Evolutionary conservation across 2,113 vertebrate genomes (phyloP).

Genomic region (Ornithorhynchus anatinus): DNA sequence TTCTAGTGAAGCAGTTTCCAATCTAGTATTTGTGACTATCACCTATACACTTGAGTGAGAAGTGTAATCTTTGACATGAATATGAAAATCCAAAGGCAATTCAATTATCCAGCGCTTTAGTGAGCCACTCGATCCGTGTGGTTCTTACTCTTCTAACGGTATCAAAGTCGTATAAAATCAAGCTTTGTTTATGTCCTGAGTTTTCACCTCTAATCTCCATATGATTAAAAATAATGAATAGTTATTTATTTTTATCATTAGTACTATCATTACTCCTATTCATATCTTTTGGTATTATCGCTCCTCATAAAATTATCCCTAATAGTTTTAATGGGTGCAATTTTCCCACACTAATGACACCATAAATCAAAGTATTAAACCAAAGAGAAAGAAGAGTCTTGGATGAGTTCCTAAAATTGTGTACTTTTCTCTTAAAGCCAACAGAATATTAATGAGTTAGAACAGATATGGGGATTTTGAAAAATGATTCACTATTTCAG

Average conservation of each 20-base stretch:
- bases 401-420: not conserved
- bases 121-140: conserved; percentile 16
- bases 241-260: conserved; percentile 58
- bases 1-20: too few species aligned
- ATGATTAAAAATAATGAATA: conserved; percentile 61
- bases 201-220: conserved; percentile 53
- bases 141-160: conserved; percentile 9
- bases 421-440: not conserved
- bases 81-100: not conserved
- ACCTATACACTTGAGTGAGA: too few species aligned
- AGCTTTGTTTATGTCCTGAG: conserved; percentile 62
- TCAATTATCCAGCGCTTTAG: not conserved
- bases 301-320: conserved; percentile 57
- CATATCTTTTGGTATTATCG: conserved; percentile 53
- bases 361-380: conserved; percentile 59
- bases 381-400: conserved; percentile 31
- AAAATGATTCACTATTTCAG: not conserved
- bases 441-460: conserved; percentile 2
- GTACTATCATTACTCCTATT: conserved; percentile 53
- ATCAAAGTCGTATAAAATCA: conserved; percentile 28
- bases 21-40: too few species aligned
- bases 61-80: not conserved
- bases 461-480: too few species aligned
- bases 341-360: conserved; percentile 44
- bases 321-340: conserved; percentile 59